These are phyloP conservation scores for Catharus fuscescens DNA, from an alignment of 2,113 vertebrate species.

Conservation along the genomic window DNA sequence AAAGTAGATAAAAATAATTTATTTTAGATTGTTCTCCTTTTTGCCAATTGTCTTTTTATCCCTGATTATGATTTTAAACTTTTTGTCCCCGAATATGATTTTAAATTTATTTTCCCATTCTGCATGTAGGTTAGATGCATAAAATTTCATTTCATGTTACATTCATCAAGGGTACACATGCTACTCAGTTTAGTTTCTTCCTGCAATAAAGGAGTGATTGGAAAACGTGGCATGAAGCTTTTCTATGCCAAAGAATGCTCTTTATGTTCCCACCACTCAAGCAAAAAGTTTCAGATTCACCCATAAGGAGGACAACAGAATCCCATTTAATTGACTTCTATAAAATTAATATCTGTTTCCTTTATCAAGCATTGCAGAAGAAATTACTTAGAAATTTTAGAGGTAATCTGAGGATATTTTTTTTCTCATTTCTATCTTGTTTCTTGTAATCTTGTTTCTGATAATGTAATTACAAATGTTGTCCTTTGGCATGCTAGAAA, in stretches of 20 bases:
- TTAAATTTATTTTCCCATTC: background rate
- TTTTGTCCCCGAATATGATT: background rate
- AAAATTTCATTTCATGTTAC: background rate
- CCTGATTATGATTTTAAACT: background rate
- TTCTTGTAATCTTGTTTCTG: background rate
- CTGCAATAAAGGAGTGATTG: background rate
- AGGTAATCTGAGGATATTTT: background rate
- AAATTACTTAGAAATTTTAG: background rate
- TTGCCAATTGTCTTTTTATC: background rate
- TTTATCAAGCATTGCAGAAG: background rate
- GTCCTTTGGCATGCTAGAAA: background rate
- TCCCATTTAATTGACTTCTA: background rate
- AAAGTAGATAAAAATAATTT: background rate
- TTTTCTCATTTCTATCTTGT: background rate
- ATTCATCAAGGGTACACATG: background rate
- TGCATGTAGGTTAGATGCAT: background rate
- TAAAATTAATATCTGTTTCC: background rate
- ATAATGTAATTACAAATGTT: background rate
- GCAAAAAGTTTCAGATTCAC: background rate
- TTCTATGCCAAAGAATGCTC: background rate
- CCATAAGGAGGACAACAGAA: fast-evolving
- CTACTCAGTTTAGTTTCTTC: background rate
- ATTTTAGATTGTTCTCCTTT: background rate
- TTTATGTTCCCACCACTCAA: background rate
- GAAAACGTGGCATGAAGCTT: background rate